These are phyloP conservation scores for Sturmia bella DNA, from an alignment of 2,888 invertebrate genomes.

Conservation along the genomic window DNA sequence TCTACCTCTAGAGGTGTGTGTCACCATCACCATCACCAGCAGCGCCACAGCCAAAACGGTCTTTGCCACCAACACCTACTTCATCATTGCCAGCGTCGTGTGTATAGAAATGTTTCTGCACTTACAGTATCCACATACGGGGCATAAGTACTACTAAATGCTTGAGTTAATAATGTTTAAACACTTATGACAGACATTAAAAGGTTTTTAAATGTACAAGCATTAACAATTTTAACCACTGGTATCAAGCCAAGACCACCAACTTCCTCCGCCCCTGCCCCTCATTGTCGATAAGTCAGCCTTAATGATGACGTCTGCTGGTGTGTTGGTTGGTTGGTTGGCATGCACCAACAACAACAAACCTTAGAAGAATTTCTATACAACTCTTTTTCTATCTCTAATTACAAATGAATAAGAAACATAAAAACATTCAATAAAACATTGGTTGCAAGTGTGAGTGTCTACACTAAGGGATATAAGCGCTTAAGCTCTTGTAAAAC, in stretches of 20 bases:
- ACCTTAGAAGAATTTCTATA: not conserved
- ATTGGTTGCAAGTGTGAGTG: not conserved
- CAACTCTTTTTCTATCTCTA: not conserved
- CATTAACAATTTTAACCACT: constrained; percentile 6
- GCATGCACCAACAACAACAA: not conserved
- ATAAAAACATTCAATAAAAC: not conserved
- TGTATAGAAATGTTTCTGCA: constrained; percentile 24
- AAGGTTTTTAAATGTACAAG: constrained; percentile 45
- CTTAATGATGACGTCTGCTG: too few species aligned
- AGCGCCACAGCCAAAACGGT: not conserved
- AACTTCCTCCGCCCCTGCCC: not conserved
- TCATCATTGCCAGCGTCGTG: not conserved
- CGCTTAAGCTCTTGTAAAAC: constrained; percentile 42
- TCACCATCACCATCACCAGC: not conserved
- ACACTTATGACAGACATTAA: constrained; percentile 58
- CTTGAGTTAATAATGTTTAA: constrained; percentile 47
- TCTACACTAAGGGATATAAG: constrained; percentile 11
- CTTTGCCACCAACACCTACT: constrained; percentile 26
- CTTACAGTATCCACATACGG: too few species aligned
- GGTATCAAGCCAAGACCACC: constrained; percentile 14
- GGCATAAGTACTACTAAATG: constrained; percentile 1
- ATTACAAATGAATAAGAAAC: constrained; percentile 23
- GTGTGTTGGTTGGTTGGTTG: too few species aligned
- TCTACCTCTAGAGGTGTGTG: not conserved
- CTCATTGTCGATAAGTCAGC: not conserved